Evolutionary conservation across 2,888 invertebrate genomes (phyloP).

Genomic region (Tenthredo distinguenda): DNA sequence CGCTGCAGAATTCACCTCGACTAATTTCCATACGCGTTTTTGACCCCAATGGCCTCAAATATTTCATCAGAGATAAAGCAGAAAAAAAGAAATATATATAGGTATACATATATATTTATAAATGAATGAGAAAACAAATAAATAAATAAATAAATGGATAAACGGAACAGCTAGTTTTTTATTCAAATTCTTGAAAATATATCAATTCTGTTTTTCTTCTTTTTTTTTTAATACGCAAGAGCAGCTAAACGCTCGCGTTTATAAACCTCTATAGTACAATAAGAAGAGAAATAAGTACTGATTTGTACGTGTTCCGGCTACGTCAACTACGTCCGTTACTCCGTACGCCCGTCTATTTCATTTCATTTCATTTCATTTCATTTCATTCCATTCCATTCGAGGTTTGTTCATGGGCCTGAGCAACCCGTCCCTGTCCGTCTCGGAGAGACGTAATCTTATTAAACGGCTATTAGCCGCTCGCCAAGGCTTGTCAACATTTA

Average conservation of each 20-base stretch:
- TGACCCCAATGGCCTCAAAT: slow-evolving; percentile 45
- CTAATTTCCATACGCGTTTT: slow-evolving; percentile 42
- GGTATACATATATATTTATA: neutral
- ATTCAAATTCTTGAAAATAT: neutral
- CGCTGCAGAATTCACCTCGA: slow-evolving; percentile 9
- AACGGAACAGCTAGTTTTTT: too few relatives aligned
- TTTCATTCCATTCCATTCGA: slow-evolving; percentile 58
- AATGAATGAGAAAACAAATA: neutral
- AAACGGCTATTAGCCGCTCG: slow-evolving; percentile 77
- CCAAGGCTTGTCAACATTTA: slow-evolving; percentile 76
- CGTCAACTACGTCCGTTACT: slow-evolving; percentile 63
- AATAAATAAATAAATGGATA: neutral
- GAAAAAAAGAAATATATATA: neutral
- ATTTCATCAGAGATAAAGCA: slow-evolving; percentile 16
- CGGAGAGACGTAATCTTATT: slow-evolving; percentile 75
- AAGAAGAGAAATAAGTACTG: slow-evolving; percentile 11
- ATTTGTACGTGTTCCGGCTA: slow-evolving; percentile 70
- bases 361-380: slow-evolving; percentile 54
- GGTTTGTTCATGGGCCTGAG: slow-evolving; percentile 19
- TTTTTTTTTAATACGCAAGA: too few relatives aligned
- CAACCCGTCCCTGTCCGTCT: slow-evolving; percentile 47
- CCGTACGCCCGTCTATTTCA: slow-evolving; percentile 6
- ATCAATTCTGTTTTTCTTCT: too few relatives aligned
- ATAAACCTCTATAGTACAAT: neutral
- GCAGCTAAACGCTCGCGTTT: neutral